Percentiles rank a stretch among this genome's conserved stretches.
Conservation (phyloP, 1,140 invertebrate genomes). For the Pseudachorutes palmiensis region DNA sequence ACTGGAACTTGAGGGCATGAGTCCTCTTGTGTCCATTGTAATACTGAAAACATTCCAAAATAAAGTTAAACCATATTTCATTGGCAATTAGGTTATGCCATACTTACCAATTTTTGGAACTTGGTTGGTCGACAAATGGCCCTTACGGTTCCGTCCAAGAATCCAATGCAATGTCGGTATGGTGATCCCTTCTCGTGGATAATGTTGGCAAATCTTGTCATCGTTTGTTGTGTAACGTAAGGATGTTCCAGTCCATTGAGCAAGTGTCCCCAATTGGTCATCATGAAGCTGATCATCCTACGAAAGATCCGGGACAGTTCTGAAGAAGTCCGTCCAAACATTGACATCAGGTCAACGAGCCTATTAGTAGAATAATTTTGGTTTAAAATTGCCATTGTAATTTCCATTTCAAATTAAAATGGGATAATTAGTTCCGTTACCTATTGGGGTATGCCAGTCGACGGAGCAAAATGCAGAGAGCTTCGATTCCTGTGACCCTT, state of each 20-base stretch:
- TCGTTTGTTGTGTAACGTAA: neutral
- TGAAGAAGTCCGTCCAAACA: neutral
- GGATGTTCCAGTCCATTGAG: neutral
- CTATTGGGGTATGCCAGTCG: slow-evolving; percentile 3
- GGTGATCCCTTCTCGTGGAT: neutral
- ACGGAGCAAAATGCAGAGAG: neutral
- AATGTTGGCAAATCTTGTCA: neutral
- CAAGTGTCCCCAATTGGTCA: neutral
- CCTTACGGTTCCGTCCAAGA: neutral
- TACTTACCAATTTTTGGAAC: neutral
- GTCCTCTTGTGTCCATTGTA: slow-evolving; percentile 8
- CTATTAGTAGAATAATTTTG: neutral
- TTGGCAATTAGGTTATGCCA: neutral
- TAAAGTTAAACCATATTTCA: neutral
- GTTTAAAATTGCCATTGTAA: neutral
- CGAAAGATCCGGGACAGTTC: neutral
- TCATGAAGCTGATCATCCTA: neutral
- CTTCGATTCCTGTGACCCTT: neutral
- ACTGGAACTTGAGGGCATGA: slow-evolving; percentile 9
- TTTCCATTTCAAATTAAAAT: neutral
- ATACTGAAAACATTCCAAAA: slow-evolving; percentile 5
- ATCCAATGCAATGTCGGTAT: neutral
- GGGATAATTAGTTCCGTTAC: too few species aligned
- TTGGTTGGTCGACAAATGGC: neutral
- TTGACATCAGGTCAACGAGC: neutral